Evolutionary conservation across 1,140 invertebrate genomes (phyloP), one percentile per base, ranked within the genome.

Genomic region (Neelides sp.): DNA sequence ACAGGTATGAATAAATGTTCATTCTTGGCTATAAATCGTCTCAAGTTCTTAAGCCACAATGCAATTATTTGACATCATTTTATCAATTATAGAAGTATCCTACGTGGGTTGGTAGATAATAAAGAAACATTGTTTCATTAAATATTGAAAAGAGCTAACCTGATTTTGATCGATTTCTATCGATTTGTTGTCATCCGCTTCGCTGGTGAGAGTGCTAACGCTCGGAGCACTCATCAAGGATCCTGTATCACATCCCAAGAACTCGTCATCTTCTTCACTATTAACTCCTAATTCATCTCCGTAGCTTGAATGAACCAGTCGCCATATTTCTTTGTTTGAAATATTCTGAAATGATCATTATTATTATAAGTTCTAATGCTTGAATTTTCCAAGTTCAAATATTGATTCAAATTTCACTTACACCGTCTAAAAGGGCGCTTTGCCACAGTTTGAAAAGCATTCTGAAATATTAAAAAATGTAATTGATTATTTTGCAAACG

Each of bases 371-470:
- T 45, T 35, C 13, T 36, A 50, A 35, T 37, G 28, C 3, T 20
- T 24, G 20, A 42, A 19, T 39, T 23, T 10, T 26, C 26, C 27
- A 50, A 36, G 26, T 52, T 48, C 23, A 46, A 49, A 35, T 36
- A 20, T 30, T 40, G 40, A 54, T 55, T 49, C 39, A 19, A 35
- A 53, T 34, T 47, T 42, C 34, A 58, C 57, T 59, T 71, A 83
- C 80, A 75, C 91, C 79, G 62, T 87, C 85, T 72, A 93, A 78
- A 32, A 95, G 75, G 54, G 85, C 85, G 75, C 91, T 93, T 71
- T 95, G 90, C 91, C 91, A 95, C 57, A 94, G 78, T 59, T 87
- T 75, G 72, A 94, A 93, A 61, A 95, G 74, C 84, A 92, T 93
- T n/a, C n/a, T n/a, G n/a, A n/a, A n/a, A n/a, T n/a, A n/a, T n/a